phyloP scores from a whole-genome alignment of 2,888 invertebrate species.

The Automeris io region DNA sequence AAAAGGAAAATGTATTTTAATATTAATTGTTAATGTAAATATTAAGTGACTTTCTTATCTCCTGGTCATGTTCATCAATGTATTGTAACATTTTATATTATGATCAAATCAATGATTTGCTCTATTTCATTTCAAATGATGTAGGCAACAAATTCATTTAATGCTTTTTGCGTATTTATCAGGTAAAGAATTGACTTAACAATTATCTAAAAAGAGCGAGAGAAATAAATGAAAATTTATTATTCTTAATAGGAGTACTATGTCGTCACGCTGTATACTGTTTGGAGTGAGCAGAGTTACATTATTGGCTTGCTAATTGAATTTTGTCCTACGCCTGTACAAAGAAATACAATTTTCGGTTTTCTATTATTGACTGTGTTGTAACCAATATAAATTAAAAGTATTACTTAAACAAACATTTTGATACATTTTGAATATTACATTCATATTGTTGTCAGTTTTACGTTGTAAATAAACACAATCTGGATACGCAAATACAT shows the following conservation, averaged over 20 bases:
- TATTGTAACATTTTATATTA: conserved; percentile 17
- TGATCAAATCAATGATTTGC: conserved; percentile 9
- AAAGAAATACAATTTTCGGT: no score
- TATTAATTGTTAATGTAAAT: conserved; percentile 40
- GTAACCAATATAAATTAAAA: no score
- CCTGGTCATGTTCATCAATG: conserved; percentile 12
- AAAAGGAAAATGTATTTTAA: conserved; percentile 24
- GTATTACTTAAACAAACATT: no score
- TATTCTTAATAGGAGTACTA: no score
- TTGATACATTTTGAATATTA: no score
- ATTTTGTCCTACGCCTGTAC: no score
- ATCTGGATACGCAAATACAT: conserved; percentile 18
- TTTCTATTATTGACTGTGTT: no score
- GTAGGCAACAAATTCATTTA: not conserved
- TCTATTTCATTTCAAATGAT: conserved; percentile 7
- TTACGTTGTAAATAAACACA: conserved; percentile 4
- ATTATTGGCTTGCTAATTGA: no score
- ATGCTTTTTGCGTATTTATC: not conserved
- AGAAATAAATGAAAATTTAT: no score
- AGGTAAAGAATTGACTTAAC: not conserved
- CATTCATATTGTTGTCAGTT: not conserved
- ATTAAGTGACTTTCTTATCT: conserved; percentile 24
- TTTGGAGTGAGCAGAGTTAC: no score
- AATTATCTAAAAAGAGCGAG: not conserved
- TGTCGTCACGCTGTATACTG: no score